These are phyloP conservation scores for Chloroclystis v-ata DNA, from an alignment of 2,888 invertebrate species.

Conservation along the genomic window DNA sequence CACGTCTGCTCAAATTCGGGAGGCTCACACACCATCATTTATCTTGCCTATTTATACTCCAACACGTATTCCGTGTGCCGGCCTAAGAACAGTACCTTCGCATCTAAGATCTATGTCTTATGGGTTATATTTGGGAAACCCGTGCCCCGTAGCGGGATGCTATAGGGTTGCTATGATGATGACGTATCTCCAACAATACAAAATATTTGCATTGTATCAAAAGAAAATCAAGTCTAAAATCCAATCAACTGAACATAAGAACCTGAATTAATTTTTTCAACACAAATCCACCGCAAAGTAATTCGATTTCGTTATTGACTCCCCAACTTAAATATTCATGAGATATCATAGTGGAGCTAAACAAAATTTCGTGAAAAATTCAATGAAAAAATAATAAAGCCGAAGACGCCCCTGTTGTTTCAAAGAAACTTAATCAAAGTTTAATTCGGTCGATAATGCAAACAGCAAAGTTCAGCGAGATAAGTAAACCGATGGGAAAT, in stretches of 20 bases:
- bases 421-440: slow-evolving; percentile 64
- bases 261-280: slow-evolving; percentile 10
- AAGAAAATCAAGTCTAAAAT: slow-evolving; percentile 6
- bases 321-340: slow-evolving; percentile 19
- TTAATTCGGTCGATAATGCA: slow-evolving; percentile 68
- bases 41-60: slow-evolving; percentile 11
- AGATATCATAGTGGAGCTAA: slow-evolving; percentile 20
- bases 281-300: slow-evolving; percentile 13
- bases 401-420: slow-evolving; percentile 40
- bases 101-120: too few species aligned
- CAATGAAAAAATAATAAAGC: slow-evolving; percentile 29
- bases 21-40: slow-evolving; percentile 17
- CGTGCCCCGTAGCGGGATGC: too few species aligned
- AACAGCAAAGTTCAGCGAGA: slow-evolving; percentile 63
- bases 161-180: too few species aligned
- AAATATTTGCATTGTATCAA: neutral
- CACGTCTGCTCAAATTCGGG: slow-evolving; percentile 44
- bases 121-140: too few species aligned
- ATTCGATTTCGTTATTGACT: slow-evolving; percentile 22
- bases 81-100: too few species aligned
- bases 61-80: neutral
- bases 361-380: slow-evolving; percentile 24
- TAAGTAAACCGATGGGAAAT: slow-evolving; percentile 63
- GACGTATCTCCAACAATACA: neutral
- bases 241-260: slow-evolving; percentile 13